Evolutionary conservation across 2,797 vertebrate species (phyloP), one percentile per base, ranked within the genome.

Genomic region (Betta splendens): DNA sequence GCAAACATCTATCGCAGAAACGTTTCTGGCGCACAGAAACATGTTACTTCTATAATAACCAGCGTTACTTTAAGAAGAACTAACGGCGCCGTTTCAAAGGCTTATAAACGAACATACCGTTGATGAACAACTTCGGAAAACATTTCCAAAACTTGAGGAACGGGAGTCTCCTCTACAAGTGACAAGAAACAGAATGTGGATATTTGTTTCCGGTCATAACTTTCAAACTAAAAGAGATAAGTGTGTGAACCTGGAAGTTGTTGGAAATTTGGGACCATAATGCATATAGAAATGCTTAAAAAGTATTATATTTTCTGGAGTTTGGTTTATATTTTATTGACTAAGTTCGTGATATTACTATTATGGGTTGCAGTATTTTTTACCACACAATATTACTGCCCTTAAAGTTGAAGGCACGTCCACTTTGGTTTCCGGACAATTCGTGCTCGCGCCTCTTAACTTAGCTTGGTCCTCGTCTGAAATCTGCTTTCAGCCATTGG

Each of bases 191-290:
- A 2, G 1, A 11, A 26, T 3, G 16, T 21, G 8, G 3, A 17
- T 1, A 0, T 0, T 0, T 2, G 12, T 9, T 69, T 85, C 83
- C 64, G 55, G 25, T 44, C 0, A 0, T 0, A 0, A 0, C 8
- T 66, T 87, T 87, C 75, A 82, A 60, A 71, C 1, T 69, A 83
- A 82, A 79, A 60, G 1, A 1, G 0, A 9, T 2, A n/a, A n/a
- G 1, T 0, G 1, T 0, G 7, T 7, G 1, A 7, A 0, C 1
- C 16, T 0, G 15, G 13, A 7, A 1, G 1, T 11, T 9, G 9
- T 33, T 16, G 2, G 7, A 6, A 1, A 6, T 1, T 1, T 8
- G 0, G 3, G 5, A 4, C 0, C 28, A 1, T 21, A 29, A 9
- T 1, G 0, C 9, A 2, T 2, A 4, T 1, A 8, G 1, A 29